Percentiles rank a stretch among this genome's conserved stretches.
Conservation (phyloP, 2,797 vertebrate species). For the Serranus cabrilla region DNA sequence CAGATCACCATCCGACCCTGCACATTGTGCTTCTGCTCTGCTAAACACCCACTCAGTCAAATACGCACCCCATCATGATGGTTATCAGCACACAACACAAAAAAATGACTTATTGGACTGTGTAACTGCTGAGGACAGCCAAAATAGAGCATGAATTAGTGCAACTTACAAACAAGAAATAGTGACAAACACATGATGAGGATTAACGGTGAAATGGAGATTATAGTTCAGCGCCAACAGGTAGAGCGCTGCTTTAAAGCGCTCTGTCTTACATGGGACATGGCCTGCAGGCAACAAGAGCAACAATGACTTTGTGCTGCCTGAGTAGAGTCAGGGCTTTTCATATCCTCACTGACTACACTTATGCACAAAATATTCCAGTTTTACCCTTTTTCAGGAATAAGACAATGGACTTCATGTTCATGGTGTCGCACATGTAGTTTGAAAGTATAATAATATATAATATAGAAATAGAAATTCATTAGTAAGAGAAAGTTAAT, state of each 20-base stretch:
- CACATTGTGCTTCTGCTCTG: conserved; percentile 47
- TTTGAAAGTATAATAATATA: no score
- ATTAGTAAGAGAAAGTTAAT: no score
- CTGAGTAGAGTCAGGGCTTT: neutral
- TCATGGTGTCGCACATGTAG: no score
- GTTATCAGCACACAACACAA: conserved; percentile 20
- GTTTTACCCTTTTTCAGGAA: no score
- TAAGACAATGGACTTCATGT: no score
- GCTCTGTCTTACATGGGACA: neutral
- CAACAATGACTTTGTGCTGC: neutral
- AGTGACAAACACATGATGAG: neutral
- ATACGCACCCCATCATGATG: conserved; percentile 1
- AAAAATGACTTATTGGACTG: conserved; percentile 21
- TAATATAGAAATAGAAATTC: no score
- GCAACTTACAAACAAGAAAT: conserved; percentile 4
- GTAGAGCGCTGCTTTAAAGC: neutral
- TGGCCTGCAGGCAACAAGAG: neutral
- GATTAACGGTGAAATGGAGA: conserved; percentile 14
- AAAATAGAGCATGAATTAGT: conserved; percentile 38
- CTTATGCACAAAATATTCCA: no score
- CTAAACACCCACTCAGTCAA: conserved; percentile 40
- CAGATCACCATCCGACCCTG: conserved; percentile 26
- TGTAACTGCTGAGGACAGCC: conserved; percentile 30
- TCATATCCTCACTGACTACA: no score
- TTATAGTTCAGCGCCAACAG: conserved; percentile 35